These are phyloP conservation scores for Megaceryle torquata DNA, from an alignment of 2,113 vertebrate species.

Conservation along the genomic window DNA sequence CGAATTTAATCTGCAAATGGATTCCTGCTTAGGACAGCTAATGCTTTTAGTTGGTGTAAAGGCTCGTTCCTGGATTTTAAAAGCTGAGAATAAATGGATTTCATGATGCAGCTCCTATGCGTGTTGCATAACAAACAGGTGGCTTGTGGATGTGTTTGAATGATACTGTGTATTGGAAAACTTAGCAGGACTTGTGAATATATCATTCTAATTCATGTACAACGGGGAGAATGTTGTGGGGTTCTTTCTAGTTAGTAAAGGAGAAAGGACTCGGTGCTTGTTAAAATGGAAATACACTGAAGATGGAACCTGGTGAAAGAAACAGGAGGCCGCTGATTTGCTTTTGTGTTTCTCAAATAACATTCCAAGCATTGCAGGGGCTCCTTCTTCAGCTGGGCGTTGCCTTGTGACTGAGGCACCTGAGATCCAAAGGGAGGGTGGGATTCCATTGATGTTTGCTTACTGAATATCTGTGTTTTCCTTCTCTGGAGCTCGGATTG, in stretches of 20 bases:
- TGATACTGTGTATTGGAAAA: conserved; percentile 3
- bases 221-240: background rate
- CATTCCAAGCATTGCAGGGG: background rate
- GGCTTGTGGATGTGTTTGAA: conserved; percentile 44
- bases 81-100: conserved; percentile 70
- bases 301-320: background rate
- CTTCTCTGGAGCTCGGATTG: background rate
- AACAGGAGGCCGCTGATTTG: background rate
- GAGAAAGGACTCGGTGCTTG: conserved; percentile 3
- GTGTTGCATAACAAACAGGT: conserved; percentile 54
- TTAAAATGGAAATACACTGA: background rate
- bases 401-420: background rate
- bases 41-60: conserved; percentile 78
- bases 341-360: background rate
- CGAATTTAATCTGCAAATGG: conserved; percentile 89
- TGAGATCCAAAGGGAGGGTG: background rate
- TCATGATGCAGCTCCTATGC: conserved; percentile 37
- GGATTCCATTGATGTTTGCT: accelerated
- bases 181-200: conserved; percentile 54
- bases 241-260: background rate
- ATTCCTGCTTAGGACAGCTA: conserved; percentile 79
- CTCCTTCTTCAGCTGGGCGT: background rate
- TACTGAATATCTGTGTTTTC: background rate
- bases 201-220: background rate
- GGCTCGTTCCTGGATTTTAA: conserved; percentile 55